Evolutionary conservation across 2,797 vertebrate species (phyloP).

Genomic region (Lepus oiostolus): DNA sequence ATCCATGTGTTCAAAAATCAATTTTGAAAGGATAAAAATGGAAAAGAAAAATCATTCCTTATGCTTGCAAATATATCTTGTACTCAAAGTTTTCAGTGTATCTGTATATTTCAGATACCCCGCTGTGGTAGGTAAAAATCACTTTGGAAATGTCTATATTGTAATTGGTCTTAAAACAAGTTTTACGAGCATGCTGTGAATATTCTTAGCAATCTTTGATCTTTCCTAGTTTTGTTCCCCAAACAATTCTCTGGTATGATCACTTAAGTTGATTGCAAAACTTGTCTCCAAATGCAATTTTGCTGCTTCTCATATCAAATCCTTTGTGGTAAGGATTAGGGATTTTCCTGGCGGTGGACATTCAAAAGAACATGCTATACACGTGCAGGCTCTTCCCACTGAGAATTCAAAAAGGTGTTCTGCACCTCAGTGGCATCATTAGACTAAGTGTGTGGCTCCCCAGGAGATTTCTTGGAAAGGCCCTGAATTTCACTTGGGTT

Average conservation of each 20-base stretch:
- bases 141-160: background rate
- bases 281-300: constrained; percentile 60
- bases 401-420: background rate
- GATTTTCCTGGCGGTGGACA: constrained; percentile 25
- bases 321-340: constrained; percentile 13
- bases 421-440: background rate
- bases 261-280: constrained; percentile 42
- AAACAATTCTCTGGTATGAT: constrained; percentile 54
- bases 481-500: background rate
- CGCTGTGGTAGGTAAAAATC: background rate
- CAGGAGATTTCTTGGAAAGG: background rate
- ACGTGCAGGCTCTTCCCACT: background rate
- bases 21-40: background rate
- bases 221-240: constrained; percentile 35
- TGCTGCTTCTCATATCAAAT: constrained; percentile 55
- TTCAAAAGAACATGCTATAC: background rate
- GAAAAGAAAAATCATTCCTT: background rate
- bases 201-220: background rate
- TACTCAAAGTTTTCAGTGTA: background rate
- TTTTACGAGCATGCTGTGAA: background rate
- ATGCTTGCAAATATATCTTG: background rate
- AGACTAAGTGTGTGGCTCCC: background rate
- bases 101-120: background rate
- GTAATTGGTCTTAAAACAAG: constrained; percentile 5
- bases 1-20: background rate